Base-by-base conservation (phyloP, 2,797 vertebrate genomes). In the Parauchenoglanis punctatus region DNA sequence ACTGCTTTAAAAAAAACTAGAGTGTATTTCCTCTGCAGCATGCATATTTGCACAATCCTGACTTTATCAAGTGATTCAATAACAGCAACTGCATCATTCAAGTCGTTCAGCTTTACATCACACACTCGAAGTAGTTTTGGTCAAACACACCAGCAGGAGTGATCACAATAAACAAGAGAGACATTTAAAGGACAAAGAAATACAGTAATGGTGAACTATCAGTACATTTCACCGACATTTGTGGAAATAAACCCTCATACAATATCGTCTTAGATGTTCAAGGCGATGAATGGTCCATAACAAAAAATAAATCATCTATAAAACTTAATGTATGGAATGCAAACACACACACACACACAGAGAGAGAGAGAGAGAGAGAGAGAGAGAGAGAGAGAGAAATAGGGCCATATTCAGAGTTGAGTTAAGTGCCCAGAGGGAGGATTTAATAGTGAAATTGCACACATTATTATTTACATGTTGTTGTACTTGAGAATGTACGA, bases 41-140 rank as follows among this genome's bases (percentile, higher is more conserved):
- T 81, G 77, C 81, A 83, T 83, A 56, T 77, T 54, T 70, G 4
- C 59, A 77, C 28, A 80, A 73, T 87, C 67, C 58, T 68, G 81
- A 68, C 63, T 54, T 83, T 68, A 68, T 23, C 5, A 83, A 35
- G 49, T 54, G 63, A 83, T 68, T 68, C 25, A 35, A 31, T 49
- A 52, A 68, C 7, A 67, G 46, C n/a, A 28, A 15, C 58, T 44
- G 40, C 23, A 63, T 63, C 80, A 46, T 83, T 81, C 72, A 85
- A 73, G 40, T 88, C 68, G 8, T 83, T 89, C 78, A 78, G 76
- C 40, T 67, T 67, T 18, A 81, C 49, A 85, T 85, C 82, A 72
- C 85, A 61, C 85, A 86, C 56, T 83, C 40, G 0, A 23, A 85
- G 61, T 61, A 70, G 40, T 87, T 87, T 88, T 91, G 87, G 87